These are phyloP conservation scores for Chironex yamaguchii DNA, from an alignment of 30 jellyfish, hydroid and myxozoan species.

Conservation along the genomic window DNA sequence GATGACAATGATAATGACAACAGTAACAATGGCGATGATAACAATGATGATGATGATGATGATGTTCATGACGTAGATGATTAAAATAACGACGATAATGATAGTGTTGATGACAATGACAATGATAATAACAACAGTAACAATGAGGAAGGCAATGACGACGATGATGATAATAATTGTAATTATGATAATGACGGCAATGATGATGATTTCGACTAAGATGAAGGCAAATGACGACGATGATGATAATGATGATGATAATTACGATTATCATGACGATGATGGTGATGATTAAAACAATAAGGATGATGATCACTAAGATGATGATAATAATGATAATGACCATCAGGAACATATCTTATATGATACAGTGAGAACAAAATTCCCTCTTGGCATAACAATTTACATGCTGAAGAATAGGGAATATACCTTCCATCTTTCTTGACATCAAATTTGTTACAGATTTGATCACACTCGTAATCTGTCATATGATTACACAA, in stretches of 20 bases:
- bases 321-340: too few relatives aligned
- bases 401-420: neutral
- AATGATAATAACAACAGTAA: neutral
- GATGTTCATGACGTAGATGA: neutral
- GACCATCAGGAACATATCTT: neutral
- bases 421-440: conserved; percentile 66
- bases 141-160: conserved; percentile 1
- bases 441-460: conserved; percentile 54
- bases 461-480: conserved; percentile 63
- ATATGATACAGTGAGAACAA: neutral
- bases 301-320: too few relatives aligned
- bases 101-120: conserved; percentile 4
- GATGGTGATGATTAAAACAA: too few relatives aligned
- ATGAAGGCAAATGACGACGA: too few relatives aligned
- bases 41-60: conserved; percentile 11
- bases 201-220: too few relatives aligned
- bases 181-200: too few relatives aligned
- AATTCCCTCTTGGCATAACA: too few relatives aligned
- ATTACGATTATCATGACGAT: neutral
- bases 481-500: conserved; percentile 73
- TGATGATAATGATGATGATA: conserved; percentile 10
- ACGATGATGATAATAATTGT: conserved; percentile 13
- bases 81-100: neutral
- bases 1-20: neutral
- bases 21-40: neutral